A percentile compares a stretch with the other conserved stretches of the same genome.
Evolutionary conservation across 2,797 vertebrate genomes (phyloP).

Genomic region (Darevskia nairensis): DNA sequence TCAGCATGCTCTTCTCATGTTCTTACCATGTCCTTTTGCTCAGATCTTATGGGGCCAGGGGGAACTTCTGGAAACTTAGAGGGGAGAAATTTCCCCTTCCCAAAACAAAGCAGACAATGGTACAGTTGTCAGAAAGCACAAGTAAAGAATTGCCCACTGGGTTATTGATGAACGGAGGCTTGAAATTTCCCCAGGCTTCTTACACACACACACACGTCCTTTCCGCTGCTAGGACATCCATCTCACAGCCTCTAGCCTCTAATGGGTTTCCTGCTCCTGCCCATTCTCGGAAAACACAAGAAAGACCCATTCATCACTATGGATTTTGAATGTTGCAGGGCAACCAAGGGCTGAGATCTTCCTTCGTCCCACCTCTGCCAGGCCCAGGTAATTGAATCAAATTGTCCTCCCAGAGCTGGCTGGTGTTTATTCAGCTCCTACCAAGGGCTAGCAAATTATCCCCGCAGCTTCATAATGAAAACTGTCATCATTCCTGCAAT

Average conservation of each 20-base stretch:
- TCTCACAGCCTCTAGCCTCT: rapidly evolving
- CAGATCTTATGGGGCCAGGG: neutral
- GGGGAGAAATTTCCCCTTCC: neutral
- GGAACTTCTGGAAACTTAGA: no score
- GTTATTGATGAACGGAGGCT: rapidly evolving
- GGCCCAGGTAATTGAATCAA: constrained; percentile 54
- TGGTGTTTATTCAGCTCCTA: constrained; percentile 71
- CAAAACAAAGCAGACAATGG: neutral
- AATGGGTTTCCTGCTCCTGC: neutral
- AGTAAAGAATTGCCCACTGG: neutral
- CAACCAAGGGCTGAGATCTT: neutral
- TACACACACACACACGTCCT: rapidly evolving
- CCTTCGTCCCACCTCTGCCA: constrained; percentile 24
- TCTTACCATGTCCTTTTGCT: no score
- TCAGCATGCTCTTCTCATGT: no score
- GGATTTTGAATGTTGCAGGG: neutral
- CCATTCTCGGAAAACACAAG: neutral
- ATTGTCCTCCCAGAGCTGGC: constrained; percentile 58
- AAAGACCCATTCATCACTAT: rapidly evolving
- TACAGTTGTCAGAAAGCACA: neutral
- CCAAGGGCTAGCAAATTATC: constrained; percentile 71
- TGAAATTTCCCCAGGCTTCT: rapidly evolving
- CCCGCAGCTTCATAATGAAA: constrained; percentile 73
- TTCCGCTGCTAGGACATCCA: rapidly evolving
- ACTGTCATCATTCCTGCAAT: constrained; percentile 74